Percentiles rank a stretch among this genome's conserved stretches.
These are phyloP conservation scores for western clawed frog (Xenopus tropicalis) DNA, from an alignment of 2,113 vertebrate species.

Conservation along the genomic window UCB_Xtro_10.0 CM004450.2:47855001-47855500, in stretches of 20 bases:
- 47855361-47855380: conserved; percentile 6
- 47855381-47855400: conserved; percentile 7
- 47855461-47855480: too few species aligned
- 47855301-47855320: conserved; percentile 43
- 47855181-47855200: conserved; percentile 15
- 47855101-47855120: too few species aligned
- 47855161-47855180: too few species aligned
- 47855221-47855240: conserved; percentile 31
- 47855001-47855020: too few species aligned
- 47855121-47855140: background rate
- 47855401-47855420: conserved; percentile 14
- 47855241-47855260: conserved; percentile 39
- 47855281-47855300: conserved; percentile 40
- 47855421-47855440: conserved; percentile 2
- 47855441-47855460: too few species aligned
- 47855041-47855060: too few species aligned
- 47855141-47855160: conserved; percentile 18
- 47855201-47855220: conserved; percentile 31
- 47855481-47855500: too few species aligned
- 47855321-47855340: conserved; percentile 21
- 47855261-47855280: conserved; percentile 28
- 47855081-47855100: too few species aligned
- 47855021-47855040: too few species aligned
- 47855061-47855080: too few species aligned
- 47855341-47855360: conserved; percentile 14